These are phyloP conservation scores for Ianthella basta DNA, from an alignment of 37 sponge, comb jelly and placozoan species.

Conservation along the genomic window DNA sequence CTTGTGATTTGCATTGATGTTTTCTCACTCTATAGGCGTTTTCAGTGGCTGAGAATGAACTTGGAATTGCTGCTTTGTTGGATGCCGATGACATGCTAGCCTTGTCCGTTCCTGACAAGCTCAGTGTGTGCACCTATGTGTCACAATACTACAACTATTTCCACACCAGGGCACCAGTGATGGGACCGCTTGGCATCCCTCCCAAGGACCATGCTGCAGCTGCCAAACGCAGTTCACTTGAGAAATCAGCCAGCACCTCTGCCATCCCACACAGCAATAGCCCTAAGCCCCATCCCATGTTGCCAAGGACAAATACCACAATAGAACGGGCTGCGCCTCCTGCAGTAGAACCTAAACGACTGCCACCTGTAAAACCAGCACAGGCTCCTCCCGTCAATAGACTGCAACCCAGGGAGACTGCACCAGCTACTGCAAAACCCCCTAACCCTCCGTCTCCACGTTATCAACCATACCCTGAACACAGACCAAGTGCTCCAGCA, in stretches of 20 bases:
- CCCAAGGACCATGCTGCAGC: background rate
- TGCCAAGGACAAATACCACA: background rate
- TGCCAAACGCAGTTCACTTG: too few relatives aligned
- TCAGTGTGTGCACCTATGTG: slow-evolving; percentile 91
- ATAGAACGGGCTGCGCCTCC: background rate
- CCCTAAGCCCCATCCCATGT: too few relatives aligned
- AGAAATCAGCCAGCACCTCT: too few relatives aligned
- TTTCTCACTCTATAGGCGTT: slow-evolving; percentile 71
- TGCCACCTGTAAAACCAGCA: background rate
- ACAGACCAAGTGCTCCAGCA: background rate
- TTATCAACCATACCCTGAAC: background rate
- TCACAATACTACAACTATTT: slow-evolving; percentile 94
- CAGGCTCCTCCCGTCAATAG: background rate
- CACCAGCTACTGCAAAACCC: too few relatives aligned
- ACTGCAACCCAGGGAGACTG: background rate
- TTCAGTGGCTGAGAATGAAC: slow-evolving; percentile 78
- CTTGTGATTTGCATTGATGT: background rate
- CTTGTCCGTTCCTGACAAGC: slow-evolving; percentile 88
- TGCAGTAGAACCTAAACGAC: background rate
- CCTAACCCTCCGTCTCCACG: background rate
- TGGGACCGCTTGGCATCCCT: slow-evolving; percentile 21
- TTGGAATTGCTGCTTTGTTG: slow-evolving; percentile 85
- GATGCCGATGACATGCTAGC: slow-evolving; percentile 96
- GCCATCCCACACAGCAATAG: too few relatives aligned
- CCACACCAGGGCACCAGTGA: slow-evolving; percentile 64